Conservation (phyloP, 2,888 invertebrate genomes). For the Dynastes tityus region DNA sequence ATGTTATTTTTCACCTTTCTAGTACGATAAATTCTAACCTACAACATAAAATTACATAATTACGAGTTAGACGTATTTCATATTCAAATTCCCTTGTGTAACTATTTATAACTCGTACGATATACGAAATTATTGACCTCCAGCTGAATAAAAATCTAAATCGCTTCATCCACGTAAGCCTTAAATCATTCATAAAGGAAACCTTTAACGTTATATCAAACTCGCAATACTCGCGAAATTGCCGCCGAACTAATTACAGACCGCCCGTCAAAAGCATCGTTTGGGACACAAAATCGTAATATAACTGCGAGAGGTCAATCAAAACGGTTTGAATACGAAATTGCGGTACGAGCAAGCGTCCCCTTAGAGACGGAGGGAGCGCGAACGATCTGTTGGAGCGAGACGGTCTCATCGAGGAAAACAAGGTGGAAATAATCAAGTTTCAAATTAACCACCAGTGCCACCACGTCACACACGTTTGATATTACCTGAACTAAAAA, state of each 20-base stretch:
- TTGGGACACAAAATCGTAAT: constrained; percentile 27
- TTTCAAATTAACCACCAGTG: constrained; percentile 23
- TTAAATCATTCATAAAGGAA: constrained; percentile 17
- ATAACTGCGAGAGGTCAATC: constrained; percentile 39
- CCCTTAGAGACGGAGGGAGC: not conserved
- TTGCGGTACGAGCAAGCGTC: not conserved
- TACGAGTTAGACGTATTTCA: not conserved
- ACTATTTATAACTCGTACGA: constrained; percentile 7
- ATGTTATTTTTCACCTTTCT: too few species aligned
- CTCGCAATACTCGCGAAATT: constrained; percentile 8
- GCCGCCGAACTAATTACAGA: constrained; percentile 12
- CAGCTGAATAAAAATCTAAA: not conserved
- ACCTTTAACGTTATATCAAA: not conserved
- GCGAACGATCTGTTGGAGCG: not conserved
- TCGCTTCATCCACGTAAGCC: constrained; percentile 21
- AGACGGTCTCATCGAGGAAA: not conserved
- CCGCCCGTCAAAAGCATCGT: constrained; percentile 21
- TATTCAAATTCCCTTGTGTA: not conserved
- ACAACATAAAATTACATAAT: not conserved
- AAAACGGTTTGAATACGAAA: constrained; percentile 25
- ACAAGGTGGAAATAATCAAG: constrained; percentile 26
- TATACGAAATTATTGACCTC: not conserved
- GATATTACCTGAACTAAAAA: constrained; percentile 20
- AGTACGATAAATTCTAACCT: too few species aligned
- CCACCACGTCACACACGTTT: constrained; percentile 23